Base-by-base conservation (phyloP, 1,140 invertebrate species). In the Drosophila oshimai region DNA sequence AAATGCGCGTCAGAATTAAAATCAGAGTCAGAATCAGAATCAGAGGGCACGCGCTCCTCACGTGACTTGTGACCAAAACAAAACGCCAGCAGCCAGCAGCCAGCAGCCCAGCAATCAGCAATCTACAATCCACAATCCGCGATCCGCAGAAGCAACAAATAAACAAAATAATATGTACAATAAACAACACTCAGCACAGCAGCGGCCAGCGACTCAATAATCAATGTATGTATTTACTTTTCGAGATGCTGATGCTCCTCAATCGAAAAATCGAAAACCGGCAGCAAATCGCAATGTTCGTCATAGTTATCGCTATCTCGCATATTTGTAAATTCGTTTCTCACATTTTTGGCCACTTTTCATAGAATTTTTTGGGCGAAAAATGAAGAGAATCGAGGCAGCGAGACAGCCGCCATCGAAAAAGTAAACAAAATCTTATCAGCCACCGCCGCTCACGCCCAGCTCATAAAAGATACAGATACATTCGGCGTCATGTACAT, bases 371-470 rank as follows among this genome's bases (percentile, higher is more conserved):
- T 49, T 65, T 47, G 61, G 33, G 58, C 60, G 37, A 65, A 65
- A 65, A 55, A 64, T 50, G 34, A 44, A 50, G 60, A 65, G 62
- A 65, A 65, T 49, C 58, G n/a, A n/a, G n/a, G n/a, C n/a, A n/a
- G 61, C 58, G 28, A 62, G 58, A 31, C 62, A 39, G 58, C 44
- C 33, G 58, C 61, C 26, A 50, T 28, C 58, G 54, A 65, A 65
- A 65, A 65, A 50, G 62, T 65, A 65, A 65, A 65, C 62, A 65
- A 65, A 65, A 65, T 65, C 62, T 65, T 65, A 65, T 65, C 62
- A 65, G 58, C 39, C 42, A 65, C 42, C 45, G 67, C 42, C 45
- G 67, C 62, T 74, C 61, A 69, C 76, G 50, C 36, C 70, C 55
- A 54, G 62, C 75, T 58, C 69, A 65, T 65, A 65, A 65, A 65